A percentile compares a stretch with the other conserved stretches of the same genome.
Conservation (phyloP, 1,140 invertebrate genomes). For the Brachionus rotundiformis region DNA sequence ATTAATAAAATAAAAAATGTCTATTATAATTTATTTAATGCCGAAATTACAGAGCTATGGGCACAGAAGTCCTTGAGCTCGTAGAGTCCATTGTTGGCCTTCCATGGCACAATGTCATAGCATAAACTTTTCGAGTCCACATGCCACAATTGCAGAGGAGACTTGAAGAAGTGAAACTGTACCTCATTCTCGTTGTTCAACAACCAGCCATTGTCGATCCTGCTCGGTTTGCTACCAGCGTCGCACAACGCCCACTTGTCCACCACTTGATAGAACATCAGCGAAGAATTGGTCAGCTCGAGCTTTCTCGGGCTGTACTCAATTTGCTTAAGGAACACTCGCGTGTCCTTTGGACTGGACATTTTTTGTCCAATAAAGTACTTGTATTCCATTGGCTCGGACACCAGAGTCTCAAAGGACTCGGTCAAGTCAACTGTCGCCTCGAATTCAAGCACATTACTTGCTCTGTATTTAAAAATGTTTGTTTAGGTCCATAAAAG, state of each 20-base stretch:
- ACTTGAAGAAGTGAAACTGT: constrained; percentile 45
- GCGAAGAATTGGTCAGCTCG: not conserved
- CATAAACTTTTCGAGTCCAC: not conserved
- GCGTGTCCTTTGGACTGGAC: not conserved
- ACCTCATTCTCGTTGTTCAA: constrained; percentile 43
- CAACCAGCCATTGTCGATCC: constrained; percentile 42
- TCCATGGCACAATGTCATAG: constrained; percentile 45
- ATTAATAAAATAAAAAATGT: not conserved
- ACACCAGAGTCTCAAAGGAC: not conserved
- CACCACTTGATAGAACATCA: not conserved
- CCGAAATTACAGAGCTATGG: not conserved
- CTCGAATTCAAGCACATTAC: constrained; percentile 39
- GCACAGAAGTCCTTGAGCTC: constrained; percentile 3
- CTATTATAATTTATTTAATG: not conserved
- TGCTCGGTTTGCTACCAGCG: not conserved
- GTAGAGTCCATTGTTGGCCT: constrained; percentile 30
- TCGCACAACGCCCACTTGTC: constrained; percentile 33
- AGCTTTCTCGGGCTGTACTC: constrained; percentile 15
- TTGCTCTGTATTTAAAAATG: constrained; percentile 26
- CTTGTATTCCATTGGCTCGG: constrained; percentile 18
- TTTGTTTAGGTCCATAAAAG: not conserved
- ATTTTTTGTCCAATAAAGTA: constrained; percentile 47
- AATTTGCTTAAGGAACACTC: constrained; percentile 37
- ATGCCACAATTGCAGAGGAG: constrained; percentile 35
- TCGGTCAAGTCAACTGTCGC: constrained; percentile 26